Conservation (phyloP, 2,113 vertebrate species). For the Colaptes auratus region DNA sequence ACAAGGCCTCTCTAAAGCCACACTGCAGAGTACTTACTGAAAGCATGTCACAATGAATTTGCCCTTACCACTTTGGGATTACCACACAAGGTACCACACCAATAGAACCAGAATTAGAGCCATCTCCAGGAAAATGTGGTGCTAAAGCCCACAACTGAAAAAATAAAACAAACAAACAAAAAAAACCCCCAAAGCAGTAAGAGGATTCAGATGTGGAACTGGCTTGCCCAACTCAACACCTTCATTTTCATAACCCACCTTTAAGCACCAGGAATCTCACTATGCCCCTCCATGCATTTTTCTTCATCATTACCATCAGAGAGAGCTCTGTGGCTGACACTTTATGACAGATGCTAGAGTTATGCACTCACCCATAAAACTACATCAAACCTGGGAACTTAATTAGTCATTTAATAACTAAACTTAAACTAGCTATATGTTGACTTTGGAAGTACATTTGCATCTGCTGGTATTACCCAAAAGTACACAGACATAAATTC, state of each 20-base stretch:
- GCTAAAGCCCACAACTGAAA: background rate
- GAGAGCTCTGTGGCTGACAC: background rate
- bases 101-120: background rate
- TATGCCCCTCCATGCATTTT: background rate
- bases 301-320: background rate
- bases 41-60: background rate
- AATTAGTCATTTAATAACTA: slow-evolving; percentile 49
- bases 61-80: background rate
- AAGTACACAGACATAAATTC: background rate
- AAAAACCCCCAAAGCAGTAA: no score
- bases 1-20: background rate
- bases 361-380: slow-evolving; percentile 11
- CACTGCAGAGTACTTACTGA: background rate
- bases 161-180: background rate
- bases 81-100: background rate
- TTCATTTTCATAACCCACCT: background rate
- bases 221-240: background rate
- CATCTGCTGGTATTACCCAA: background rate
- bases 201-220: background rate
- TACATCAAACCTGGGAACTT: background rate
- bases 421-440: background rate
- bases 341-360: background rate
- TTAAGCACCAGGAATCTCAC: background rate
- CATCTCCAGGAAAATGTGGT: background rate
- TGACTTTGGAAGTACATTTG: slow-evolving; percentile 52